Conservation (phyloP, 2,797 vertebrate genomes). For the Ptychobarbus kaznakovi region DNA sequence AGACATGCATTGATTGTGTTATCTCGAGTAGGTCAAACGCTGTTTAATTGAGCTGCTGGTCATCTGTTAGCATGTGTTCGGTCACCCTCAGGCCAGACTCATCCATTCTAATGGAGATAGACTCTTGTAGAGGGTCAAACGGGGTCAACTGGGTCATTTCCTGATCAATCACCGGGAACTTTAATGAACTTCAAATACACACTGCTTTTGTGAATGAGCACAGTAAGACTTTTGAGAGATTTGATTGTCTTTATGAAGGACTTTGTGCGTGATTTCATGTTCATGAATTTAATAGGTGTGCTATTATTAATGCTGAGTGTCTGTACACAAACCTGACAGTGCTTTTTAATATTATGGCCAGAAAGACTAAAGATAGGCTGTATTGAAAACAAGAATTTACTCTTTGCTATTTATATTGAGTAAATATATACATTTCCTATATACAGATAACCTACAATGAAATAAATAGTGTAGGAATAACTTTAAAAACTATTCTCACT, state of each 20-base stretch:
- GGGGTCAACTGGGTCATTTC: constrained; percentile 72
- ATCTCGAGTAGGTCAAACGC: background rate
- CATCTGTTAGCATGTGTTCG: constrained; percentile 50
- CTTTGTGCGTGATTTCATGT: background rate
- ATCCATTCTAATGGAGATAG: constrained; percentile 77
- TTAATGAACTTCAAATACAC: constrained; percentile 78
- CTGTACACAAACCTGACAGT: background rate
- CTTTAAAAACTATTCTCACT: background rate
- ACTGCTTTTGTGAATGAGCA: constrained; percentile 65
- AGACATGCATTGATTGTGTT: background rate
- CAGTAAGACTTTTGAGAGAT: constrained; percentile 49
- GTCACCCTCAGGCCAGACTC: constrained; percentile 57
- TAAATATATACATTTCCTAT: background rate
- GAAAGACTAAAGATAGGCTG: background rate
- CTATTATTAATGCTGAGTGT: background rate
- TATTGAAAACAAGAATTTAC: background rate
- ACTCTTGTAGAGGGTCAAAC: constrained; percentile 65
- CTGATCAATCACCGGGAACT: constrained; percentile 76
- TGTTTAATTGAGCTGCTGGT: constrained; percentile 43
- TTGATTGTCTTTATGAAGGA: constrained; percentile 51
- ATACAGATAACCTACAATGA: background rate
- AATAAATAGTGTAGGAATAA: background rate
- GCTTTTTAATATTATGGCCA: background rate
- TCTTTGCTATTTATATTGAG: background rate
- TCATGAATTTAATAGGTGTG: background rate